Base-by-base conservation (phyloP, 2,113 vertebrate genomes). In the Aramus guarauna region DNA sequence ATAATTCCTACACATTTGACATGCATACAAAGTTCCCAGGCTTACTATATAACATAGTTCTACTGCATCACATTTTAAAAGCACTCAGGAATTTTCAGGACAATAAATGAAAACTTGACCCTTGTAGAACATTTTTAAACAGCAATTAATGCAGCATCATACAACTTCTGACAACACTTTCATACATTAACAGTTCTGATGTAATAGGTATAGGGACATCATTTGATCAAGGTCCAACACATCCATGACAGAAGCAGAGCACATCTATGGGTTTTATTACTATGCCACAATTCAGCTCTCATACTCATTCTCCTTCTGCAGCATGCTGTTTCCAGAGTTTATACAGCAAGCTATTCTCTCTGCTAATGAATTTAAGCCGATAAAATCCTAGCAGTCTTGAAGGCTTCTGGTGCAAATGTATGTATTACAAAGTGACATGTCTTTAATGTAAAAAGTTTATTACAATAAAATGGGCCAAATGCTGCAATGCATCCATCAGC, bases 191-290 rank as follows among this genome's bases (percentile, higher is more conserved):
- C 37, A 32, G 39, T 30, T 59, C 73, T 72, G 26, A 37, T 27
- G 6, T 1, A 50, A 22, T 0, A 64, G 24, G 32, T 21, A 15
- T 0, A 52, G 26, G 23, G 15, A 77, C 7, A 66, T 71, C 59
- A 55, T 27, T 32, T 81, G 36, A 73, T n/a, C 20, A 59, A 84
- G 37, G 16, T 23, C 34, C 43, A 63, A 26, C 23, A 29, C 32
- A 66, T 6, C 27, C 9, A 3, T 39, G 12, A 75, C n/a, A 67
- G 52, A 85, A 5, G 29, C n/a, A 67, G 52, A 85, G 6, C 34
- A 43, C 0, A 2, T 6, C 17, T 3, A 20, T 1, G 3, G 15
- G 24, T 45, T 77, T 69, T 45, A 45, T 15, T 69, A 9, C 9
- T 26, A 1, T 7, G 4, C 14, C 52, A 85, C 9, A n/a, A 11